Conservation (phyloP, 2,797 vertebrate species). For the Petrocephalus sullivani region DNA sequence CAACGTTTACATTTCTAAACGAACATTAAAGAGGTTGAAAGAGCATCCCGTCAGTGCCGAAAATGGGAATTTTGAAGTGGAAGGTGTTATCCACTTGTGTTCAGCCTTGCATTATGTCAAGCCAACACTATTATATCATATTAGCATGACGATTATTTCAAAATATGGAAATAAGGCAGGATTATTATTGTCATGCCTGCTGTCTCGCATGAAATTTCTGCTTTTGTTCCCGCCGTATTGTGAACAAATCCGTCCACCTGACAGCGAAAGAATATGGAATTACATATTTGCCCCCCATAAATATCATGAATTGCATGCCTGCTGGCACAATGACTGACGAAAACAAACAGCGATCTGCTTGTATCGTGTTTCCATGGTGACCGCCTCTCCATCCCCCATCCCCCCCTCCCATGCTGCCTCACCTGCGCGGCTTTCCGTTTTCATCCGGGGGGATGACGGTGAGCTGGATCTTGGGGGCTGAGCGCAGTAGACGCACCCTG, state of each 20-base stretch:
- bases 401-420: not conserved
- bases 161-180: conserved; percentile 3
- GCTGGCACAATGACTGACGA: not conserved
- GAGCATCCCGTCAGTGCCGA: not conserved
- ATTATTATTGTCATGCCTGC: not conserved
- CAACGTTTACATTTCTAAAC: not conserved
- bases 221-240: not conserved
- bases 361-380: not conserved
- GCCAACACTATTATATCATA: not conserved
- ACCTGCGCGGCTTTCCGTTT: conserved; percentile 60
- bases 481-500: conserved; percentile 44
- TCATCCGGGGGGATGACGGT: conserved; percentile 59
- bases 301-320: not conserved
- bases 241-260: not conserved
- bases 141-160: not conserved
- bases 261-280: not conserved
- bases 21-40: not conserved
- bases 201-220: not conserved
- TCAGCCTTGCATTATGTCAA: conserved; percentile 19
- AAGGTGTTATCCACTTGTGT: not conserved
- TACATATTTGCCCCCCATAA: not conserved
- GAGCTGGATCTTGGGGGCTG: conserved; percentile 54
- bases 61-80: not conserved
- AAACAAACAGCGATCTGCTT: not conserved
- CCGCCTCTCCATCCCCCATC: not conserved